A percentile compares a stretch with the other conserved stretches of the same genome.
Conservation (phyloP, 2,888 invertebrate species). For the Molorchus minor region DNA sequence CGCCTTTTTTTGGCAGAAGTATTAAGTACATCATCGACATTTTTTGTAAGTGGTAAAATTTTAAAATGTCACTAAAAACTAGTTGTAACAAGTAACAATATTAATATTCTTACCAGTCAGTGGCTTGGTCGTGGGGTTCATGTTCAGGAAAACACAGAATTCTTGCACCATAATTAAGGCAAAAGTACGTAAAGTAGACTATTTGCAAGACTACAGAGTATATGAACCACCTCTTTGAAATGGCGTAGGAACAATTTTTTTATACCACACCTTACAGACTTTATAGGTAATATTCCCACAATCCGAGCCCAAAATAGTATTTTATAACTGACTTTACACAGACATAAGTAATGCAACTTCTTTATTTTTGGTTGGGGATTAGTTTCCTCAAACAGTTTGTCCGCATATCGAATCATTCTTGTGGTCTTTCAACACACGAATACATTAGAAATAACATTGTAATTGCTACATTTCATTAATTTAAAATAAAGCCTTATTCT, state of each 20-base stretch:
- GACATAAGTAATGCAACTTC: background rate
- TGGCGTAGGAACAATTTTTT: background rate
- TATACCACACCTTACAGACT: background rate
- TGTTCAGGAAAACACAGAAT: background rate
- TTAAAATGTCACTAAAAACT: too few species aligned
- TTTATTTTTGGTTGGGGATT: too few species aligned
- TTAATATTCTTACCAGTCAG: conserved; percentile 6
- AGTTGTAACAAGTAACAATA: too few species aligned
- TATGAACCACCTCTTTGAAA: background rate
- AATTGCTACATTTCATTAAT: too few species aligned
- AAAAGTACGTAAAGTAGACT: background rate
- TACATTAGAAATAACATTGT: too few species aligned
- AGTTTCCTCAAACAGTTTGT: too few species aligned
- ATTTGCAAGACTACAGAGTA: background rate
- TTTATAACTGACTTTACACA: background rate
- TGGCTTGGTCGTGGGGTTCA: background rate
- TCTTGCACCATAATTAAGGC: background rate
- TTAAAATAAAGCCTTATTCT: too few species aligned
- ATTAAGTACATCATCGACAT: too few species aligned
- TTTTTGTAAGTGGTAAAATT: too few species aligned
- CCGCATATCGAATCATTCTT: too few species aligned
- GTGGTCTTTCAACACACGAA: too few species aligned
- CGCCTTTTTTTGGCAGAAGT: too few species aligned
- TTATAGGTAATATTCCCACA: conserved; percentile 5
- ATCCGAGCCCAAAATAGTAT: background rate